phyloP scores from a whole-genome alignment of 2,113 vertebrate genomes.

The Bagarius yarrelli region DNA sequence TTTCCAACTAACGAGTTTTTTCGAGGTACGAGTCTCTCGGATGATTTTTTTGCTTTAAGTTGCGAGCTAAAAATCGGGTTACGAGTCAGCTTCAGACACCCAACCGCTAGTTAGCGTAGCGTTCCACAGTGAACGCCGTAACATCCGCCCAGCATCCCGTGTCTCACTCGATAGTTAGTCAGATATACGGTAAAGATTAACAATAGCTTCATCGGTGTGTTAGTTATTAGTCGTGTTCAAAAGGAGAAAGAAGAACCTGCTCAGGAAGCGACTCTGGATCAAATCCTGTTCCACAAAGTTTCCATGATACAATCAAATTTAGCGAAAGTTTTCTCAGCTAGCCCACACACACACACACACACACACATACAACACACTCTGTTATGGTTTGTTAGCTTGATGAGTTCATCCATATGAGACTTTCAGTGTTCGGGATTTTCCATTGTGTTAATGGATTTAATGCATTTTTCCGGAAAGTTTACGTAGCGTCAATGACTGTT shows the following conservation, averaged over 20 bases:
- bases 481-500: neutral
- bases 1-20: too few species aligned
- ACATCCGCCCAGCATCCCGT: too few species aligned
- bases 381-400: conserved; percentile 10
- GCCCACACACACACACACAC: neutral
- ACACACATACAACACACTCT: neutral
- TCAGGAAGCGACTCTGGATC: neutral
- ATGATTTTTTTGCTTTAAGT: too few species aligned
- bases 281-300: neutral
- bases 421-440: neutral
- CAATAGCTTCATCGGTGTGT: neutral
- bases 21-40: too few species aligned
- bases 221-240: conserved; percentile 1
- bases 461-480: neutral
- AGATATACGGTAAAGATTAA: neutral
- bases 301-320: too few species aligned
- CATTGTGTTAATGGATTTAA: conserved; percentile 17
- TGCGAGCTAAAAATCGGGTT: too few species aligned
- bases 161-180: too few species aligned
- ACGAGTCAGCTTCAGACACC: too few species aligned
- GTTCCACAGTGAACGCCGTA: too few species aligned
- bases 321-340: neutral
- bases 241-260: neutral
- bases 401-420: neutral
- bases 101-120: too few species aligned